Evolutionary conservation across 2,888 invertebrate species (phyloP).

Genomic region (Morpho achilles): DNA sequence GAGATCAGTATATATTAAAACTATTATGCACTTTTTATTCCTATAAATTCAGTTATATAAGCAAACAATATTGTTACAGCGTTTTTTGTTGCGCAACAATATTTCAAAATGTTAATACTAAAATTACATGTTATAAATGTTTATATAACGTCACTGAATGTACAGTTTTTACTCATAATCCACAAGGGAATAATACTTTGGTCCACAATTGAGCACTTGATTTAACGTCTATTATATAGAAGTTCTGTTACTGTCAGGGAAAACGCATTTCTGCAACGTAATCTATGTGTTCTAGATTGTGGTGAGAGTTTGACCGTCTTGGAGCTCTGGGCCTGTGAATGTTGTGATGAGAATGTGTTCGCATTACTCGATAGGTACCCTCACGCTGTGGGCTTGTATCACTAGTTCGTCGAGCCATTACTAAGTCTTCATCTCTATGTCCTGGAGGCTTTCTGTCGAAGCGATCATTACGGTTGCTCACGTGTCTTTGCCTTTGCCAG

Average conservation of each 20-base stretch:
- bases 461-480: constrained; percentile 52
- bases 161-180: constrained; percentile 23
- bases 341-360: constrained; percentile 83
- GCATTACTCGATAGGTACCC: constrained; percentile 64
- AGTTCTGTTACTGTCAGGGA: constrained; percentile 70
- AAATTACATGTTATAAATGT: constrained; percentile 21
- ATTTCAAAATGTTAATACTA: not conserved
- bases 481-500: constrained; percentile 73
- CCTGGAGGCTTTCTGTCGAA: constrained; percentile 55
- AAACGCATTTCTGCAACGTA: constrained; percentile 83
- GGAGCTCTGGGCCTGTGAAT: constrained; percentile 75
- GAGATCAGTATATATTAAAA: not conserved
- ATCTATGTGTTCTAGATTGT: constrained; percentile 81
- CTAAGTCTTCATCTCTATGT: constrained; percentile 57
- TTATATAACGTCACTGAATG: constrained; percentile 17
- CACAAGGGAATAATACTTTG: constrained; percentile 61
- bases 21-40: constrained; percentile 1
- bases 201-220: constrained; percentile 74
- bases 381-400: constrained; percentile 70
- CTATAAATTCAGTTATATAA: not conserved
- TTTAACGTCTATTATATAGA: constrained; percentile 40
- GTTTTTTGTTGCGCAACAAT: not conserved
- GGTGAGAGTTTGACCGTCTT: constrained; percentile 81
- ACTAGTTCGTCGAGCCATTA: constrained; percentile 55
- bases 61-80: not conserved